phyloP scores from a whole-genome alignment of 2,888 invertebrate genomes.

The Plutella xylostella region DNA sequence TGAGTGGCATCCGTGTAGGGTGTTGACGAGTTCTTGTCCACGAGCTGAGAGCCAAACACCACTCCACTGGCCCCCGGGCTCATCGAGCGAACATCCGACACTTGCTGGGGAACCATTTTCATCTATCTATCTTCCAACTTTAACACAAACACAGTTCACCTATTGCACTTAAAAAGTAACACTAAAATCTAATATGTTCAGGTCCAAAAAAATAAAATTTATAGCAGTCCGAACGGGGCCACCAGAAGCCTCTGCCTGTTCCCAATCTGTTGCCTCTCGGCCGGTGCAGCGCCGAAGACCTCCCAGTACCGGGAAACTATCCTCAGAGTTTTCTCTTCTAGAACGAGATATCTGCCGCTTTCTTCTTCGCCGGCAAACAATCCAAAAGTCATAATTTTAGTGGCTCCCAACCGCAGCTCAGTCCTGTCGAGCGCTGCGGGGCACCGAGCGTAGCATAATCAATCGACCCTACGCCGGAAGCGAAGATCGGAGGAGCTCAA shows the following conservation, averaged over 20 bases:
- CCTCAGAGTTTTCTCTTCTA: constrained; percentile 59
- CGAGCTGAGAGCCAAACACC: constrained; percentile 90
- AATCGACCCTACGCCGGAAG: constrained; percentile 22
- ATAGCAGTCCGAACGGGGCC: constrained; percentile 48
- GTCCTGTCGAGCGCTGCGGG: constrained; percentile 46
- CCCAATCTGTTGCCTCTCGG: constrained; percentile 56
- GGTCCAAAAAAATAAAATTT: constrained; percentile 32
- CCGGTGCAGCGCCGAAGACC: constrained; percentile 45
- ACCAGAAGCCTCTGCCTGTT: constrained; percentile 42
- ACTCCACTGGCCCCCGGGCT: constrained; percentile 74
- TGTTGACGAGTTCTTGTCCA: constrained; percentile 91
- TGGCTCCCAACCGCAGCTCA: constrained; percentile 57
- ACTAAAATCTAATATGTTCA: constrained; percentile 37
- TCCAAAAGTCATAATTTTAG: constrained; percentile 70
- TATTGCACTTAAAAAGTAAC: constrained; percentile 46
- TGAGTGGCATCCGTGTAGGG: constrained; percentile 99
- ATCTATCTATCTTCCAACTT: constrained; percentile 35
- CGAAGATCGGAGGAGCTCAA: constrained; percentile 16
- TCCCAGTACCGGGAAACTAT: constrained; percentile 66
- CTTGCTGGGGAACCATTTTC: constrained; percentile 83
- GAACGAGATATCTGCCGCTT: constrained; percentile 56
- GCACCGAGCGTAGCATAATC: constrained; percentile 55
- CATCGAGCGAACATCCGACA: constrained; percentile 67
- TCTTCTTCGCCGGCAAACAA: constrained; percentile 55
- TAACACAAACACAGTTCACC: constrained; percentile 53